Evolutionary conservation across 2,888 invertebrate species (phyloP).

Genomic region (Chironomus riparius): DNA sequence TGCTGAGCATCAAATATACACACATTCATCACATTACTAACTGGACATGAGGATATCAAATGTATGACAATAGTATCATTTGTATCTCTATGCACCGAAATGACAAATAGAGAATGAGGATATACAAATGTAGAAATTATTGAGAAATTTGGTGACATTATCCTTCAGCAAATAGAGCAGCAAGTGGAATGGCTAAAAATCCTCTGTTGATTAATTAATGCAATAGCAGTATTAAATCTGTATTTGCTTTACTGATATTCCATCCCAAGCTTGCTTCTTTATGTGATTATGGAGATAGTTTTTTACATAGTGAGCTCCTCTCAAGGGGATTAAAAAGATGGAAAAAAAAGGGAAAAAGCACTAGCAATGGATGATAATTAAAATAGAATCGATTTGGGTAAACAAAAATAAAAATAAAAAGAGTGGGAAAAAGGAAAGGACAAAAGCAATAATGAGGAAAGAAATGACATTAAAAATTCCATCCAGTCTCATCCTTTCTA

Average conservation of each 20-base stretch:
- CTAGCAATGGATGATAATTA: not conserved
- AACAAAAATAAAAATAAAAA: not conserved
- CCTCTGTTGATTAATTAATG: conserved; percentile 10
- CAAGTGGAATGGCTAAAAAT: not conserved
- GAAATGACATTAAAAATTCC: conserved; percentile 2
- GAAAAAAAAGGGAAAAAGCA: not conserved
- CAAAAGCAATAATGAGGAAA: not conserved
- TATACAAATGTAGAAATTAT: too few relatives aligned
- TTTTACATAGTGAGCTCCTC: too few relatives aligned
- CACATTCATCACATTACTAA: too few relatives aligned
- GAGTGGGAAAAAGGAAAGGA: not conserved
- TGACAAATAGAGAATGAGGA: too few relatives aligned
- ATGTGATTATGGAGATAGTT: not conserved
- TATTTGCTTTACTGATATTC: not conserved
- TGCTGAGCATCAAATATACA: too few relatives aligned
- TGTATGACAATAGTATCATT: too few relatives aligned
- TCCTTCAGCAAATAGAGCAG: too few relatives aligned
- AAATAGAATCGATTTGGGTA: conserved; percentile 1
- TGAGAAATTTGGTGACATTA: too few relatives aligned
- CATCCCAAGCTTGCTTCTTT: not conserved
- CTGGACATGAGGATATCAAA: too few relatives aligned
- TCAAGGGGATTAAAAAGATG: not conserved
- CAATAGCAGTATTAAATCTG: not conserved
- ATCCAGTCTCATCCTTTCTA: not conserved
- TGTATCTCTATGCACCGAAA: too few relatives aligned